Evolutionary conservation across 1,140 invertebrate genomes (phyloP).

Genomic region (Latrodectus geometricus): DNA sequence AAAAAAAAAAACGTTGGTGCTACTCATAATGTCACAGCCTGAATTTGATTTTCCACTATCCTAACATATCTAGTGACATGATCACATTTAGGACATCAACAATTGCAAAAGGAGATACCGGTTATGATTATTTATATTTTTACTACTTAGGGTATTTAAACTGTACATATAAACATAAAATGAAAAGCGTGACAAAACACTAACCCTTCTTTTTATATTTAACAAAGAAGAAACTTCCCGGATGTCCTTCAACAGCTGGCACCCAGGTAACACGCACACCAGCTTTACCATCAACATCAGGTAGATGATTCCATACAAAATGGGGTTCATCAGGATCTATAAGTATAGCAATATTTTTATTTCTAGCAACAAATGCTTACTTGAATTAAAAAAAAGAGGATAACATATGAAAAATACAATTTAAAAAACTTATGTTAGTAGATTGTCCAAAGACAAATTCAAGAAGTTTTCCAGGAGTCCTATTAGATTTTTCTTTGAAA

Average conservation of each 20-base stretch:
- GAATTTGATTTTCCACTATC: too few relatives aligned
- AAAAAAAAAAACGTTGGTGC: too few relatives aligned
- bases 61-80: too few relatives aligned
- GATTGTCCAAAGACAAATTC: background rate
- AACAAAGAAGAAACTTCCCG: slow-evolving; percentile 89
- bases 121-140: too few relatives aligned
- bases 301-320: slow-evolving; percentile 79
- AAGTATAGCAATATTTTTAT: background rate
- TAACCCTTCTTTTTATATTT: slow-evolving; percentile 77
- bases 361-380: background rate
- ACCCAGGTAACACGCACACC: slow-evolving; percentile 85
- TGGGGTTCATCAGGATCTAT: slow-evolving; percentile 79
- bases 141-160: too few relatives aligned
- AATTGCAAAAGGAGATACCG: too few relatives aligned
- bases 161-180: background rate
- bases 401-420: background rate
- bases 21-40: too few relatives aligned
- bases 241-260: slow-evolving; percentile 77
- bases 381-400: background rate
- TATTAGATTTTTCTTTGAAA: background rate
- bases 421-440: background rate
- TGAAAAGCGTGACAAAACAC: background rate
- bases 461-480: background rate
- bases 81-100: too few relatives aligned
- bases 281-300: slow-evolving; percentile 79